Conservation (phyloP, 2,113 vertebrate genomes). For the Miniopterus natalensis region DNA sequence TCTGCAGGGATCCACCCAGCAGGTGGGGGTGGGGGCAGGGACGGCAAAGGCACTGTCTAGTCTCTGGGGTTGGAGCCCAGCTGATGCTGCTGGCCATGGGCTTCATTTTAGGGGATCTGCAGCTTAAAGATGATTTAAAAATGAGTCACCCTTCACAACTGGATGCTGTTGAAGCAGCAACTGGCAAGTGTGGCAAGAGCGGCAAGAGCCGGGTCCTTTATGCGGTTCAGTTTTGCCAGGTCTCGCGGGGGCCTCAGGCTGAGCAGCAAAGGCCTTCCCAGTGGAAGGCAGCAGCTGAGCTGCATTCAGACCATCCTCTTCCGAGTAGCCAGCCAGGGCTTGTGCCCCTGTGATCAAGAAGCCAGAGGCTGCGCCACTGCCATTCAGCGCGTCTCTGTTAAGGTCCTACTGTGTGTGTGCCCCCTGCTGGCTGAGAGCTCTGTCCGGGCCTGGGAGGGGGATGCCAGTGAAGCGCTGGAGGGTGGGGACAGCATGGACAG, state of each 20-base stretch:
- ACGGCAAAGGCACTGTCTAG: rapidly evolving
- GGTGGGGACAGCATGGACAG: rapidly evolving
- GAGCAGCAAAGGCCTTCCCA: not conserved
- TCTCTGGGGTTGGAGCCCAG: not conserved
- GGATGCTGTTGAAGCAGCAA: not conserved
- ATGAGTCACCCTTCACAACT: not conserved
- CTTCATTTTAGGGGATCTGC: not conserved
- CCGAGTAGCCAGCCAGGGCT: not conserved
- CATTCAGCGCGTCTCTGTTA: not conserved
- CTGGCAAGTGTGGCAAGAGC: rapidly evolving
- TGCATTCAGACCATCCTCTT: not conserved
- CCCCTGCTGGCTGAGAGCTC: rapidly evolving
- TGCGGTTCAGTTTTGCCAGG: not conserved
- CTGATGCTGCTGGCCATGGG: not conserved
- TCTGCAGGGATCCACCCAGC: rapidly evolving
- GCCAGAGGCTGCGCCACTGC: not conserved
- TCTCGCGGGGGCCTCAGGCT: rapidly evolving
- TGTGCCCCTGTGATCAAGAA: rapidly evolving
- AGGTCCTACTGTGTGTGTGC: not conserved
- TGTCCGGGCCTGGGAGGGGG: rapidly evolving
- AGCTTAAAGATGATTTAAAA: not conserved
- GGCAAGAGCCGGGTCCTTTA: not conserved
- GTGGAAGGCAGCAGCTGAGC: not conserved
- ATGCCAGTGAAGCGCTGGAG: rapidly evolving
- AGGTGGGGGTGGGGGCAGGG: rapidly evolving